Base-by-base conservation (phyloP, 2,113 vertebrate species). In the Lepidiolamprologus cunningtoni region DNA sequence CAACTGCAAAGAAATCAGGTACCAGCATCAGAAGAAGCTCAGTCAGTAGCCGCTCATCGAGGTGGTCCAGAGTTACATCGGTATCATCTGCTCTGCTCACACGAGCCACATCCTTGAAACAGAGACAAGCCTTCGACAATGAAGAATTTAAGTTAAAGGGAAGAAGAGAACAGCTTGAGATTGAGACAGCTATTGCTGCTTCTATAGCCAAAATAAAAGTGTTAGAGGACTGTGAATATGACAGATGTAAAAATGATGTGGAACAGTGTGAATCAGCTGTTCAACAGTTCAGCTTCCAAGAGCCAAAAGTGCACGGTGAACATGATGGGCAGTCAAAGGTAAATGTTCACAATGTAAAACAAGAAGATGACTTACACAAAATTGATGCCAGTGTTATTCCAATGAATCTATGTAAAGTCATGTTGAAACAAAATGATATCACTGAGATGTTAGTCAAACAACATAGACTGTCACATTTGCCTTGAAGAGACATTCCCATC, bases 31-130 rank as follows among this genome's bases (percentile, higher is more conserved):
- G 8, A 17, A 42, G 10, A 17, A 40, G 68, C 12, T 19, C 40
- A 76, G 21, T 8, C 12, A 26, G 12, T 47, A 57, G 71, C 8
- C 23, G 23, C 23, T 76, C 42, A 17, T 45, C 21, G 2, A 73
- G 35, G 3, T 76, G 0, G 6, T 76, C 42, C 7, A 57, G 1
- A 57, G 23, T 0, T 57, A 26, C 54, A 0, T 26, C 0, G 6
- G 0, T 58, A 33, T 80, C 76, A 53, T 80, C 47, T 33, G 10
- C 45, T n/a, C 10, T 31, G 2, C 23, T 31, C 4, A 3, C 26
- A 1, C 4, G 0, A 12, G 4, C 4, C 1, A 5, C 16, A 4
- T 19, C 17, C 12, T 26, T 37, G 5, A 54, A 35, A 19, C 26
- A 37, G 10, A n/a, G n/a, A 35, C 26, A 80, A 35, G 50, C 19